Evolutionary conservation across 2,113 vertebrate species (phyloP), one percentile per base, ranked within the genome.

Genomic region (Trogon surrucura): DNA sequence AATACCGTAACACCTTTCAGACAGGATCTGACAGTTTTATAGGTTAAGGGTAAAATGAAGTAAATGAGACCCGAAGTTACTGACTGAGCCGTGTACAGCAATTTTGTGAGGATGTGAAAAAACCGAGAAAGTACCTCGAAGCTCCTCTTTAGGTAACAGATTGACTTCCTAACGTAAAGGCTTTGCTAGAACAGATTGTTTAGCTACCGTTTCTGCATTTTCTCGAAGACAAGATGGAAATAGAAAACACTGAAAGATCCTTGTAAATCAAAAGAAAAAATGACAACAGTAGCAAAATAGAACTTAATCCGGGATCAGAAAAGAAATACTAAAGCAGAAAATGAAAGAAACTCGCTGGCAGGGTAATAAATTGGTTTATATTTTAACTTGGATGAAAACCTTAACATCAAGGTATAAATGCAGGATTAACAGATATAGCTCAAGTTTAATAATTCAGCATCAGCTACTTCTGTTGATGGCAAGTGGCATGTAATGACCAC

Each of bases 201-300:
- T 78, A 88, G 65, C 38, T 78, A 17, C 14, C 7, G 10, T 60
- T 89, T 81, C 65, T 61, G n/a, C 38, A 30, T 85, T 93, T 89
- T 79, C 84, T 67, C 60, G 81, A 50, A 90, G 74, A 73, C 27
- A 83, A 66, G 30, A 73, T 38, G 34, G 36, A 91, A 85, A 88
- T 6, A 66, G n/a, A 71, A 96, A 78, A 80, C 41, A 50, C 3
- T 32, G 61, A 91, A 78, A 78, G 36, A 61, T 45, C 41, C 44
- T 26, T 72, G n/a, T 67, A 88, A 92, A 92, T 84, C 65, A 81
- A 95, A 93, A 85, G 70, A 91, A 91, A 30, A 82, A 93, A 96
- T 17, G 30, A 44, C 64, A 93, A 65, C 9, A 83, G 62, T 26
- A 72, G 70, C 62, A 92, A 95, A 92, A 73, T 0, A 85, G 18